Conservation (phyloP, 2,888 invertebrate genomes). For the Cordylochernes scorpioides region DNA sequence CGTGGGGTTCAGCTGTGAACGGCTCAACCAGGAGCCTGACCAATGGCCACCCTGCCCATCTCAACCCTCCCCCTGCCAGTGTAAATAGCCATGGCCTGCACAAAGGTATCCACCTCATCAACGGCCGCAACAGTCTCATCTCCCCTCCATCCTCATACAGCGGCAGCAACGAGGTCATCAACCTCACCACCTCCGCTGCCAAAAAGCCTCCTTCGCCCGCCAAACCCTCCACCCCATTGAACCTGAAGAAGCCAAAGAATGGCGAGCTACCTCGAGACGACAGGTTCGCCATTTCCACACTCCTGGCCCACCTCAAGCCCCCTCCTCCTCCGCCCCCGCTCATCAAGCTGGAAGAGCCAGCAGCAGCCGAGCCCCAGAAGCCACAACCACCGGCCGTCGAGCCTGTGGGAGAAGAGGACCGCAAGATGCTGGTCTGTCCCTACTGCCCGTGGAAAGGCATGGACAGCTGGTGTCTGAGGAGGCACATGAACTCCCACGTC, state of each 20-base stretch:
- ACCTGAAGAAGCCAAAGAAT: slow-evolving; percentile 3
- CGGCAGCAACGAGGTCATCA: slow-evolving; percentile 1
- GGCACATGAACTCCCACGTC: slow-evolving; percentile 70
- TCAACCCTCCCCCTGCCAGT: slow-evolving; percentile 1
- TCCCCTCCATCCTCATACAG: slow-evolving; percentile 7
- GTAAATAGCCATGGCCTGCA: slow-evolving; percentile 6
- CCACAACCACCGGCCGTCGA: slow-evolving; percentile 7
- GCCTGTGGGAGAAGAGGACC: slow-evolving; percentile 2
- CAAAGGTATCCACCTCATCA: too few species aligned
- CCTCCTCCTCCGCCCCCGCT: slow-evolving; percentile 5
- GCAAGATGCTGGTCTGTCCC: slow-evolving; percentile 49
- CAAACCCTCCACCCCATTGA: not conserved
- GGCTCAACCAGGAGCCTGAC: slow-evolving; percentile 1
- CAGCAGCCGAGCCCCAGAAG: not conserved
- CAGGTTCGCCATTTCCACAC: slow-evolving; percentile 7
- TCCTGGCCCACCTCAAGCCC: slow-evolving; percentile 6
- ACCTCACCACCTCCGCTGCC: too few species aligned
- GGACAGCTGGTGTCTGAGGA: slow-evolving; percentile 74
- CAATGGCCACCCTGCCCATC: slow-evolving; percentile 2
- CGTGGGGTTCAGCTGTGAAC: slow-evolving; percentile 3
- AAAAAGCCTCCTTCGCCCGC: too few species aligned
- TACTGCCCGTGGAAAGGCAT: slow-evolving; percentile 77
- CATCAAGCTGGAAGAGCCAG: slow-evolving; percentile 2
- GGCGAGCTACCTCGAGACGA: slow-evolving; percentile 4
- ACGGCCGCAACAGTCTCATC: slow-evolving; percentile 8